These are phyloP conservation scores for Paracanthobrama guichenoti DNA, from an alignment of 2,113 vertebrate species.

Conservation along the genomic window DNA sequence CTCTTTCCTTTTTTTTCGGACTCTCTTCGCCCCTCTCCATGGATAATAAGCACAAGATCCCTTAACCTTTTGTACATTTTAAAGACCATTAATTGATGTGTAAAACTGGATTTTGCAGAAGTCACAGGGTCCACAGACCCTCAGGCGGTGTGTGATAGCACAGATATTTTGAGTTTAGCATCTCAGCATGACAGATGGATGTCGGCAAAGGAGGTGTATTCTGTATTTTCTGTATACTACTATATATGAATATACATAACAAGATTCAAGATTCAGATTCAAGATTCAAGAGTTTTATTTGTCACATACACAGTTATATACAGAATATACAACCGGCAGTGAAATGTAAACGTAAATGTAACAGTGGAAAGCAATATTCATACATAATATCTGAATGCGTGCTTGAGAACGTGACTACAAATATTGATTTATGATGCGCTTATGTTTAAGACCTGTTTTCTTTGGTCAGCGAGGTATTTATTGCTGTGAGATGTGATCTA, in stretches of 20 bases:
- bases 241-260: neutral
- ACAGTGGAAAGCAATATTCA: neutral
- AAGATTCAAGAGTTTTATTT: too few species aligned
- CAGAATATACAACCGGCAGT: too few species aligned
- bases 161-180: neutral
- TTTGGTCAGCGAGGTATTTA: neutral
- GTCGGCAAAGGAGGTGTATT: neutral
- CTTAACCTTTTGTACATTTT: slow-evolving; percentile 45
- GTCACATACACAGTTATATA: too few species aligned
- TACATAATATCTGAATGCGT: neutral
- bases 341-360: too few species aligned
- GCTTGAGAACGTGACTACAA: neutral
- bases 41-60: slow-evolving; percentile 53
- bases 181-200: slow-evolving; percentile 10
- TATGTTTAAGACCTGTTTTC: neutral
- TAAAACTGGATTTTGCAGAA: slow-evolving; percentile 25
- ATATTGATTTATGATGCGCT: neutral
- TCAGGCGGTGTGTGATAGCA: slow-evolving; percentile 5
- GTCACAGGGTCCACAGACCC: slow-evolving; percentile 9
- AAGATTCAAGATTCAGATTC: too few species aligned
- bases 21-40: slow-evolving; percentile 42
- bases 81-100: slow-evolving; percentile 42
- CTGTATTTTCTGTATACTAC: neutral
- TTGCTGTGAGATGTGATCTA: neutral
- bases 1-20: neutral